A percentile compares a stretch with the other conserved stretches of the same genome.
Conservation (phyloP, 2,797 vertebrate species). For the Gobio occitaniae region DNA sequence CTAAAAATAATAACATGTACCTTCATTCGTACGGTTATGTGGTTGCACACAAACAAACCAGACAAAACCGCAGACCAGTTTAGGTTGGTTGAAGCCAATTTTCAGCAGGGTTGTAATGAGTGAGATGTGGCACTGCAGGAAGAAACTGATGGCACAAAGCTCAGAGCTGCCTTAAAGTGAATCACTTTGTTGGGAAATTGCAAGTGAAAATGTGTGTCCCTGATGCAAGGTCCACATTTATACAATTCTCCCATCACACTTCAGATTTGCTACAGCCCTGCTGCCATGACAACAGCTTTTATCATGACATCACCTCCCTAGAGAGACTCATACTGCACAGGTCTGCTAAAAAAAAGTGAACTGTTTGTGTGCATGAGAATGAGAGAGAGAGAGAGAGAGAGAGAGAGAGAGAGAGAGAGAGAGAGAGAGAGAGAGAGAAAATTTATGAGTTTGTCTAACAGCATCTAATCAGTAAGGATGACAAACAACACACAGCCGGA, state of each 20-base stretch:
- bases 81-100: background rate
- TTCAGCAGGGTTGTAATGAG: background rate
- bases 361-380: slow-evolving; percentile 19
- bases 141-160: background rate
- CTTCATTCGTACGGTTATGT: background rate
- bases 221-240: slow-evolving; percentile 25
- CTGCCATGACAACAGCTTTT: slow-evolving; percentile 76
- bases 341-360: slow-evolving; percentile 41
- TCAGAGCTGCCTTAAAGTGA: background rate
- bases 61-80: background rate
- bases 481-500: slow-evolving; percentile 26
- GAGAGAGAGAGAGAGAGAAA: background rate
- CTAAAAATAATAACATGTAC: background rate
- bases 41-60: background rate
- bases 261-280: slow-evolving; percentile 58
- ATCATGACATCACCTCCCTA: slow-evolving; percentile 75
- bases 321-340: slow-evolving; percentile 75
- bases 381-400: background rate
- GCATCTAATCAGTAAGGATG: slow-evolving; percentile 2
- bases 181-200: slow-evolving; percentile 31
- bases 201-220: slow-evolving; percentile 20
- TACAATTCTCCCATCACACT: slow-evolving; percentile 33
- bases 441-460: slow-evolving; percentile 3
- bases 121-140: background rate
- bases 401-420: background rate